These are phyloP conservation scores for Ptychodera flava DNA, from an alignment of 35 echinoderm and acorn worm genomes.

Conservation along the genomic window DNA sequence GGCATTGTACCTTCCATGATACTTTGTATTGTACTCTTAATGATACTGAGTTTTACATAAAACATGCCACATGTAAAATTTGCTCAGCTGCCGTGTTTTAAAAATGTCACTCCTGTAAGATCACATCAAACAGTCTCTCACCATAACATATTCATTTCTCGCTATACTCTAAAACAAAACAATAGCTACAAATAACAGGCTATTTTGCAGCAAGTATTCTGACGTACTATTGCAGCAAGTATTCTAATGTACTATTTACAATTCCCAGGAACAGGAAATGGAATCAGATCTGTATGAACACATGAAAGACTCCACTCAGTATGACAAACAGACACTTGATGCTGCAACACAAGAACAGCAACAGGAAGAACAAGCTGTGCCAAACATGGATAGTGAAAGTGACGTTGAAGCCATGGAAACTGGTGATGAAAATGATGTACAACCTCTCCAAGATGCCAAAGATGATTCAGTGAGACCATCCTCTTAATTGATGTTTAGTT, in stretches of 20 bases:
- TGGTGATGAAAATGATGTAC: constrained; percentile 10
- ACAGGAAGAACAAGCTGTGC: constrained; percentile 47
- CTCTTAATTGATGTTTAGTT: too few relatives aligned
- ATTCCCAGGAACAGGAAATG: constrained; percentile 22
- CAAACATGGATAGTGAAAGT: constrained; percentile 45
- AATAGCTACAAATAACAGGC: not conserved
- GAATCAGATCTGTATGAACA: constrained; percentile 86
- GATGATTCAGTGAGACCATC: too few relatives aligned
- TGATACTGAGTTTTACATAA: too few relatives aligned
- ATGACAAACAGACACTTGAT: constrained; percentile 81
- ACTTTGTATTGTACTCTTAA: too few relatives aligned
- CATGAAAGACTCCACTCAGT: constrained; percentile 59
- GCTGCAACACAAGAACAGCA: constrained; percentile 85
- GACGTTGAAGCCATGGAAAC: constrained; percentile 41
- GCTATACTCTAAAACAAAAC: not conserved
- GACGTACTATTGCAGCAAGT: too few relatives aligned
- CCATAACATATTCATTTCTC: not conserved
- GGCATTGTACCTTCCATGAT: too few relatives aligned
- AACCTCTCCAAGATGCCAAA: constrained; percentile 14
- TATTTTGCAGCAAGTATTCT: not conserved
- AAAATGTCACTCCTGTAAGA: too few relatives aligned
- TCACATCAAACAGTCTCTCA: too few relatives aligned
- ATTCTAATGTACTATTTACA: too few relatives aligned
- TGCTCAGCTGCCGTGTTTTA: too few relatives aligned
- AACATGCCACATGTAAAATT: too few relatives aligned